phyloP scores from a whole-genome alignment of 2,797 vertebrate species.

The Microctenopoma lineatum region DNA sequence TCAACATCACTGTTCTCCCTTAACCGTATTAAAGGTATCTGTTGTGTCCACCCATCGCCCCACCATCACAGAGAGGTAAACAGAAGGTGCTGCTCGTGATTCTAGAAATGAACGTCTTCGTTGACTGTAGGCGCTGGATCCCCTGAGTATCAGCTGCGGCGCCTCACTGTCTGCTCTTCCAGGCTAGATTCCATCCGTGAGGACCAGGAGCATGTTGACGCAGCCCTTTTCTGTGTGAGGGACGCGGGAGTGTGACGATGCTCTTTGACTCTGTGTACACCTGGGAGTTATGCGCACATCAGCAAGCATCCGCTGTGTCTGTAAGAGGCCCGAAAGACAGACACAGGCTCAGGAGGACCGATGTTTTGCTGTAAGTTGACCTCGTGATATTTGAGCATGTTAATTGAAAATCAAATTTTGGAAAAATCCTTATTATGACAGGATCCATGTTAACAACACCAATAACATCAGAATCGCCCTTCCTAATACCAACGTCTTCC shows the following conservation, averaged over 20 bases:
- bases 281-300: conserved; percentile 51
- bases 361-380: background rate
- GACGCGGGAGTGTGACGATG: conserved; percentile 51
- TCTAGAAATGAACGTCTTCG: conserved; percentile 54
- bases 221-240: background rate
- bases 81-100: conserved; percentile 42
- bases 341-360: background rate
- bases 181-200: background rate
- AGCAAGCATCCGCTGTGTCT: conserved; percentile 46
- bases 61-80: conserved; percentile 35
- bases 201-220: conserved; percentile 16
- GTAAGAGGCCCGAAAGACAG: conserved; percentile 20
- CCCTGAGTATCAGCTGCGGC: background rate
- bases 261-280: conserved; percentile 30
- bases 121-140: conserved; percentile 27
- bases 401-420: background rate
- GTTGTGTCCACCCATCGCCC: no score
- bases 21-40: no score
- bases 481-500: conserved; percentile 4
- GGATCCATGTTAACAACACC: no score
- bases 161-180: background rate
- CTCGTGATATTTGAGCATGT: background rate
- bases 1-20: no score
- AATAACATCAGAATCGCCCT: background rate
- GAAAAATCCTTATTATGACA: no score